Conservation (phyloP, 2,888 invertebrate genomes). For the Patella ulyssiponensis region DNA sequence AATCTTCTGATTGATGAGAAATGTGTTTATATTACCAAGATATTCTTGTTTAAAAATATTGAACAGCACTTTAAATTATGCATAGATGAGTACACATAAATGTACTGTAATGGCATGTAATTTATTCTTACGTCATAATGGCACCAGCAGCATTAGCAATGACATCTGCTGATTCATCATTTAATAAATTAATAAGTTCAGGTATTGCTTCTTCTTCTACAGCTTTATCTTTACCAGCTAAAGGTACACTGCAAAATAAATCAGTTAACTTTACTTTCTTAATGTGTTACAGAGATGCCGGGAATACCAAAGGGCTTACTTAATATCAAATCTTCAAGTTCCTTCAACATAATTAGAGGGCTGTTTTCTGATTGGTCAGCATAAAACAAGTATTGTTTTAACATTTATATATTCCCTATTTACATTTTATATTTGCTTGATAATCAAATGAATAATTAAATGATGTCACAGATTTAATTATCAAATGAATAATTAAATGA, state of each 20-base stretch:
- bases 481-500: too few relatives aligned
- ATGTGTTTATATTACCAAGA: too few relatives aligned
- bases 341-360: neutral
- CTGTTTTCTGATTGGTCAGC: too few relatives aligned
- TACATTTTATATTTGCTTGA: too few relatives aligned
- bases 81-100: too few relatives aligned
- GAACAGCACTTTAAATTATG: too few relatives aligned
- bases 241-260: constrained; percentile 62
- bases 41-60: too few relatives aligned
- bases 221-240: constrained; percentile 71
- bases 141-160: constrained; percentile 70
- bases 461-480: too few relatives aligned
- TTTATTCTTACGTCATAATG: constrained; percentile 67
- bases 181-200: constrained; percentile 63
- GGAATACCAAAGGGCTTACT: neutral
- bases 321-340: neutral
- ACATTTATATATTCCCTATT: too few relatives aligned
- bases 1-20: too few relatives aligned
- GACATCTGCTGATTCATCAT: constrained; percentile 61
- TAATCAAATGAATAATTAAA: too few relatives aligned
- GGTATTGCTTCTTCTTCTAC: constrained; percentile 68
- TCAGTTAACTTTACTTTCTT: neutral
- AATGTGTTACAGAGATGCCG: neutral
- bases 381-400: neutral
- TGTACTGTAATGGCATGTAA: too few relatives aligned